A percentile compares a stretch with the other conserved stretches of the same genome.
phyloP scores from a whole-genome alignment of 2,888 invertebrate species.

The Melinaea menophilus region DNA sequence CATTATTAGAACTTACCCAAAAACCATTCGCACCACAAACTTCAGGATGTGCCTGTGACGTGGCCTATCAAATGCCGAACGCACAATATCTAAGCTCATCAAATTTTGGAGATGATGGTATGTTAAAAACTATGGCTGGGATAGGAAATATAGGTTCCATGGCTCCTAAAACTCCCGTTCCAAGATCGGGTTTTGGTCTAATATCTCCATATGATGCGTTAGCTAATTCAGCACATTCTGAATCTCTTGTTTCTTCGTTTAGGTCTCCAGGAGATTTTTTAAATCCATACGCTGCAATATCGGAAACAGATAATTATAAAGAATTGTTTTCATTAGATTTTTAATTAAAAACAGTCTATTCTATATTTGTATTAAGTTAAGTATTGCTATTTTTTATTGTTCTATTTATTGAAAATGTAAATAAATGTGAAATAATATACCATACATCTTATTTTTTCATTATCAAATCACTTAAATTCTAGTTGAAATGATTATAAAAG shows the following conservation, averaged over 20 bases:
- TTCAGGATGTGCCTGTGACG: slow-evolving; percentile 21
- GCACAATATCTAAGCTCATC: slow-evolving; percentile 42
- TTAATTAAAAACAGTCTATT: not conserved
- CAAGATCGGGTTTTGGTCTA: slow-evolving; percentile 30
- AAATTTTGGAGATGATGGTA: slow-evolving; percentile 32
- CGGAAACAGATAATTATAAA: slow-evolving; percentile 43
- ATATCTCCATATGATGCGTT: slow-evolving; percentile 40
- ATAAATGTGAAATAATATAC: too few species aligned
- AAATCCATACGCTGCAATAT: slow-evolving; percentile 47
- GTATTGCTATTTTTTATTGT: not conserved
- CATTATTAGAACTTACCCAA: slow-evolving; percentile 11
- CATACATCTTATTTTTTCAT: too few species aligned
- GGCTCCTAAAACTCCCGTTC: slow-evolving; percentile 25
- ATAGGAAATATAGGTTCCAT: slow-evolving; percentile 15
- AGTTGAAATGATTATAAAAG: too few species aligned
- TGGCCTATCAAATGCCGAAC: slow-evolving; percentile 35
- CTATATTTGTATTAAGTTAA: too few species aligned
- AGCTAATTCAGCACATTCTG: slow-evolving; percentile 19
- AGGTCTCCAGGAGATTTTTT: slow-evolving; percentile 50
- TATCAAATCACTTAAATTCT: too few species aligned
- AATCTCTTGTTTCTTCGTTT: slow-evolving; percentile 16
- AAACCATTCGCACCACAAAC: slow-evolving; percentile 1
- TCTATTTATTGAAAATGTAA: not conserved
- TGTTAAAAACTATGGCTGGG: slow-evolving; percentile 30
- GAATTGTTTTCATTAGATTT: slow-evolving; percentile 44